Evolutionary conservation across 53 echinoderm and acorn worm species (phyloP).

Genomic region (Patiria pectinifera): DNA sequence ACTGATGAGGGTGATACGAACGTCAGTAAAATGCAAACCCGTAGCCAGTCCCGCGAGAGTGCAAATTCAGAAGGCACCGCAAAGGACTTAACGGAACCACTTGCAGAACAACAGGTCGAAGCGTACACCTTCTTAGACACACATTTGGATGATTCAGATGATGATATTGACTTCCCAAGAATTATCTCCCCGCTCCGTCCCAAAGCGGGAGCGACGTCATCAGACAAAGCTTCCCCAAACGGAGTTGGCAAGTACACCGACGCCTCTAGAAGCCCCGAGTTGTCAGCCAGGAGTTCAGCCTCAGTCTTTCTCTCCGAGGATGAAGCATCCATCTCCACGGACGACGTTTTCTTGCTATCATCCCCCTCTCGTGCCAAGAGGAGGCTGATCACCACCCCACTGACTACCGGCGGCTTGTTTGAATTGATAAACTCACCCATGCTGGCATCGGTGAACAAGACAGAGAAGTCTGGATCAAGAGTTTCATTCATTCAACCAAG

Average conservation of each 20-base stretch:
- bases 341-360: conserved; percentile 47
- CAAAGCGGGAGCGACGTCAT: background rate
- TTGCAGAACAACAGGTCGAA: background rate
- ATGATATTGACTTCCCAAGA: conserved; percentile 51
- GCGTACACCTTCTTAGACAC: conserved; percentile 50
- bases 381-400: conserved; percentile 70
- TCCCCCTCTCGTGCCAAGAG: conserved; percentile 60
- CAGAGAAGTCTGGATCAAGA: background rate
- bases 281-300: conserved; percentile 25
- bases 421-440: conserved; percentile 80
- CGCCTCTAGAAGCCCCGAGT: background rate
- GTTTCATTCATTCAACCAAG: conserved; percentile 45
- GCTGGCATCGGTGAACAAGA: conserved; percentile 46
- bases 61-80: background rate
- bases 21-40: conserved; percentile 31
- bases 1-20: background rate
- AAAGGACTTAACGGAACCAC: background rate
- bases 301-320: conserved; percentile 36
- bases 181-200: conserved; percentile 30
- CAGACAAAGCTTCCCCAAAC: background rate
- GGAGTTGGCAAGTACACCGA: background rate
- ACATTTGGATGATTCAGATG: conserved; percentile 44
- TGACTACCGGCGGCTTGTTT: conserved; percentile 73
- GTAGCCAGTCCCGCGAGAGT: conserved; percentile 38
- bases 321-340: conserved; percentile 17